phyloP scores from a whole-genome alignment of 2,888 invertebrate genomes.

The Deladenus siricidicola region DNA sequence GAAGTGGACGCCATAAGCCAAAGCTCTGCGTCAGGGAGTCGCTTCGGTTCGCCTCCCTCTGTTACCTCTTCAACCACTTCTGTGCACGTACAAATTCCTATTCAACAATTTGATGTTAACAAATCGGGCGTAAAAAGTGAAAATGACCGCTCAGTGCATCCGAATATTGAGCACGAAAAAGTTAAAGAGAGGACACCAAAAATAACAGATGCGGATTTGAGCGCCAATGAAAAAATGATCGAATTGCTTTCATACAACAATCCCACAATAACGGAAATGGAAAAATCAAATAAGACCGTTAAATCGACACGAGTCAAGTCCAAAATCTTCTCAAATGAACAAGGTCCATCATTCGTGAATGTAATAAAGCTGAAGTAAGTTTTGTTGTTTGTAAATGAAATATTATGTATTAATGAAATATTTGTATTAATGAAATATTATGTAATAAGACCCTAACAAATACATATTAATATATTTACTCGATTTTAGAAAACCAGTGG shows the following conservation, averaged over 20 bases:
- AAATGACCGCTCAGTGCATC: neutral
- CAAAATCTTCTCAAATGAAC: too few relatives aligned
- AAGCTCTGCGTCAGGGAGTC: slow-evolving; percentile 3
- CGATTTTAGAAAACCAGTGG: slow-evolving; percentile 6
- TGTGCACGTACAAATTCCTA: neutral
- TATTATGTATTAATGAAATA: neutral
- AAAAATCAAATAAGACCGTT: neutral
- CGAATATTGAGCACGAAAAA: too few relatives aligned
- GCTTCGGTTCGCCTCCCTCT: slow-evolving; percentile 3
- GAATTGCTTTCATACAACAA: slow-evolving; percentile 1
- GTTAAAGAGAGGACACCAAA: neutral
- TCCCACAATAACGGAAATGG: neutral
- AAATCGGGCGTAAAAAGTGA: neutral
- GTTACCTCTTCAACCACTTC: neutral
- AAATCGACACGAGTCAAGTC: neutral
- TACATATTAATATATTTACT: neutral
- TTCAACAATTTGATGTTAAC: neutral
- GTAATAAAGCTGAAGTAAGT: slow-evolving; percentile 4
- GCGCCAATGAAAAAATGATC: slow-evolving; percentile 1
- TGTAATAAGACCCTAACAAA: neutral
- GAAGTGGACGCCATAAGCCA: neutral
- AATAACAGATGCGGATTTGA: neutral
- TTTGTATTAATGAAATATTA: neutral
- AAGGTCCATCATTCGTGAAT: slow-evolving; percentile 14
- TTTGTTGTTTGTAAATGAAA: neutral